phyloP scores from a whole-genome alignment of 2,113 vertebrate genomes.

The Syrrhaptes paradoxus region DNA sequence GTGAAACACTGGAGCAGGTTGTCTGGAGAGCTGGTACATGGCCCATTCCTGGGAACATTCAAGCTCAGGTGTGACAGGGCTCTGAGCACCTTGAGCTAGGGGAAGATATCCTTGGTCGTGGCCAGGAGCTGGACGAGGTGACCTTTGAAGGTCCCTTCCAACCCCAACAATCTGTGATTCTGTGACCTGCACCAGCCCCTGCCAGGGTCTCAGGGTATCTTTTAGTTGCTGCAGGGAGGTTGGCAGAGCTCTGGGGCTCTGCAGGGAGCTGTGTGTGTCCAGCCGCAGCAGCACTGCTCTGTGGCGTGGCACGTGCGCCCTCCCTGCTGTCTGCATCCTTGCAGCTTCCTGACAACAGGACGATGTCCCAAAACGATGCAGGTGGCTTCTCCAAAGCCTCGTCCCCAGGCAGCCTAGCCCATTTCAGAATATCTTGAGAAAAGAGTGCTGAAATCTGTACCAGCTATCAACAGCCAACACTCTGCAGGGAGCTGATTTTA shows the following conservation, averaged over 20 bases:
- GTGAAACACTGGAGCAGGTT: no score
- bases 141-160: neutral
- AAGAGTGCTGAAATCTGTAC: neutral
- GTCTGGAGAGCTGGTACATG: neutral
- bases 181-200: neutral
- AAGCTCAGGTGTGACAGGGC: neutral
- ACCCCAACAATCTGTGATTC: neutral
- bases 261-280: neutral
- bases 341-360: neutral
- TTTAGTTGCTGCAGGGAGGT: neutral
- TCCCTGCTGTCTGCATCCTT: neutral
- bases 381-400: neutral
- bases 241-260: neutral
- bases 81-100: neutral
- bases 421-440: neutral
- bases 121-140: neutral
- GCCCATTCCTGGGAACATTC: neutral
- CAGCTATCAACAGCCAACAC: neutral
- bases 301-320: neutral
- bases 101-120: neutral
- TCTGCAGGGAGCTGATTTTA: neutral
- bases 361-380: neutral
- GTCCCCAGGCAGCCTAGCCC: neutral
- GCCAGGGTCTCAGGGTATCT: neutral
- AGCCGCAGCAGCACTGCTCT: neutral